These are phyloP conservation scores for Atta texana DNA, from an alignment of 1,140 invertebrate genomes.

Conservation along the genomic window DNA sequence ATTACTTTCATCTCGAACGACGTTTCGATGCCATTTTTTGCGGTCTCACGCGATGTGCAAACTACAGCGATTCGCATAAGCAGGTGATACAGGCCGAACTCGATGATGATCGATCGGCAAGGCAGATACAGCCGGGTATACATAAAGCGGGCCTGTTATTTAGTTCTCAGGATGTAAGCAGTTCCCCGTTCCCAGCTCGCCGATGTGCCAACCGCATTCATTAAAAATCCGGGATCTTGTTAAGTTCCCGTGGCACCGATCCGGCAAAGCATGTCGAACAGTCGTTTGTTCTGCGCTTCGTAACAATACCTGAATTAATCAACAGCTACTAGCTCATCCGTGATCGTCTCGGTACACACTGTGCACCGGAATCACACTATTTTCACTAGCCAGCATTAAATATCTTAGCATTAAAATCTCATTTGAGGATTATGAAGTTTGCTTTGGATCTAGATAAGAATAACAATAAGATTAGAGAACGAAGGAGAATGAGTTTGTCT, in stretches of 20 bases:
- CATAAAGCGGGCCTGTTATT: slow-evolving; percentile 74
- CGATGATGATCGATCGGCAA: slow-evolving; percentile 71
- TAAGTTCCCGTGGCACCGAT: slow-evolving; percentile 77
- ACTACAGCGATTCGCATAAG: slow-evolving; percentile 40
- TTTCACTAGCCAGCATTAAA: slow-evolving; percentile 16
- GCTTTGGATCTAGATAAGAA: slow-evolving; percentile 2
- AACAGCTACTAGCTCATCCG: slow-evolving; percentile 25
- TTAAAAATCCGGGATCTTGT: slow-evolving; percentile 76
- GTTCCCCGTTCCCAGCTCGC: slow-evolving; percentile 75
- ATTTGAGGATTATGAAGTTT: neutral
- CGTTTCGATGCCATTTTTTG: neutral
- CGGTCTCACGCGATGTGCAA: slow-evolving; percentile 38
- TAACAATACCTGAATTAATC: slow-evolving; percentile 65
- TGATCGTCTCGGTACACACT: slow-evolving; percentile 8
- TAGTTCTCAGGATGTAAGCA: slow-evolving; percentile 74
- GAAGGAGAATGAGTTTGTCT: neutral
- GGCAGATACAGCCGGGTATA: slow-evolving; percentile 65
- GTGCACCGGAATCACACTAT: slow-evolving; percentile 29
- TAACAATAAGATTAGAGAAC: neutral
- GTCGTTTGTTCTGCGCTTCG: slow-evolving; percentile 64
- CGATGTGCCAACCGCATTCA: slow-evolving; percentile 76
- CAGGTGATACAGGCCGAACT: slow-evolving; percentile 58
- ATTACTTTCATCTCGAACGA: neutral
- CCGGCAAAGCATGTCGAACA: slow-evolving; percentile 68
- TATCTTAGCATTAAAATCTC: slow-evolving; percentile 14